Evolutionary conservation across 2,113 vertebrate species (phyloP), one percentile per base, ranked within the genome.

Genomic region (Nymphicus hollandicus): DNA sequence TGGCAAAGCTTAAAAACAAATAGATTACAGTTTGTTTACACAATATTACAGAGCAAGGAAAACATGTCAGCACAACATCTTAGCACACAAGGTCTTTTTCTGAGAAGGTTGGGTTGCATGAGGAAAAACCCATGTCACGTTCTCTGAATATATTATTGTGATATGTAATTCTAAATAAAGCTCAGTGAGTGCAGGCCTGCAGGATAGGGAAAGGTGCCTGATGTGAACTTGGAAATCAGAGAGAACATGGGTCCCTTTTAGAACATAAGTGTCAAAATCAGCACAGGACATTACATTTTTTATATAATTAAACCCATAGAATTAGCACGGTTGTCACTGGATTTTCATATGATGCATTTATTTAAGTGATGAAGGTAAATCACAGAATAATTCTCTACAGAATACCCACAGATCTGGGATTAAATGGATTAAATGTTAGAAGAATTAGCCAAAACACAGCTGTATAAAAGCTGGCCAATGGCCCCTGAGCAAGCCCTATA

Each of bases 1-100:
- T 96, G 86, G 93, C 72, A 94, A 86, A 69, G 80, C 86, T 96
- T 90, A 13, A 73, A 84, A 94, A 88, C 78, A 61, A 68, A 35
- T 35, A 63, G 74, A 20, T 41, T 44, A 73, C 33, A n/a, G 80
- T 58, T 91, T 92, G 86, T 96, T 97, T 96, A 96, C 63, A 93
- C 53, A 88, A 64, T 79, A 81, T 35, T 91, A 64, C 65, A 94
- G 74, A 72, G 66, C 83, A 91, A 92, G 92, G 86, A 88, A 94
- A 95, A 87, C 81, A 74, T 25, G 49, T 72, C 76, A 86, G 86
- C 73, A 85, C 91, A 84, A 64, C 63, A 66, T 72, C 86, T 88
- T 20, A 41, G 77, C 3, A 1, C 10, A 82, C 77, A 78, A 91
- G 65, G 69, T 65, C 91, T 84, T 86, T 69, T 79, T 87, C 47